Base-by-base conservation (phyloP, 30 jellyfish, hydroid and myxozoan genomes). In the Pelagia noctiluca region DNA sequence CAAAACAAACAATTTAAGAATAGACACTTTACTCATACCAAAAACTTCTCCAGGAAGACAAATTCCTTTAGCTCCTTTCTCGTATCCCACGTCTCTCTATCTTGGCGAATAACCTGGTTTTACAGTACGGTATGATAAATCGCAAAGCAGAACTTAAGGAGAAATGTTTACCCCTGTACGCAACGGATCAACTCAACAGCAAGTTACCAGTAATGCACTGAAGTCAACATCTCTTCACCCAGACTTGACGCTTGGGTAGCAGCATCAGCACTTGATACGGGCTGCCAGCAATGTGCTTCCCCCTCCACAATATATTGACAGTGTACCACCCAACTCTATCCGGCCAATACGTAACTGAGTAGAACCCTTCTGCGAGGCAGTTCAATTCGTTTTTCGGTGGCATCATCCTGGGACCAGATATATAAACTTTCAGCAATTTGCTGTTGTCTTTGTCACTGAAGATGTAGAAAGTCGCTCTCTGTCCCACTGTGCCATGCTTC, bases 241-340 rank as follows among this genome's bases (percentile, higher is more conserved):
- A 86, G 13, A 86, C 88, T 66, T 86, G 67, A 21, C 78, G 66
- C 78, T 87, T 87, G 16, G 91, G 96, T 8, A 87, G 74, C 54
- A 87, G 36, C 84, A 90, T 84, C 28, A 78, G 68, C 35, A 68
- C 91, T 22, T 62, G 73, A 37, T 75, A 90, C 7, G 97, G 97
- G 31, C 97, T 90, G 62, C 97, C 97, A 19, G 72, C 18, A 8
- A 90, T 78, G 37, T 83, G 91, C 63, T 69, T 72, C 10, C 90
- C 88, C 33, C 79, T 72, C 97, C 97, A 90, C 60, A 81, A 50
- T 19, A 90, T 86, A 46, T 68, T 65, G 0, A 90, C 80, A 11
- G 54, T 38, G 32, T 90, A 90, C 82, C 85, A 69, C 1, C 97
- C 97, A 23, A 83, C 95, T 38, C 97, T 78, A 1, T 80, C 90